These are phyloP conservation scores for Pelmatolapia mariae DNA, from an alignment of 2,113 vertebrate species.

Conservation along the genomic window DNA sequence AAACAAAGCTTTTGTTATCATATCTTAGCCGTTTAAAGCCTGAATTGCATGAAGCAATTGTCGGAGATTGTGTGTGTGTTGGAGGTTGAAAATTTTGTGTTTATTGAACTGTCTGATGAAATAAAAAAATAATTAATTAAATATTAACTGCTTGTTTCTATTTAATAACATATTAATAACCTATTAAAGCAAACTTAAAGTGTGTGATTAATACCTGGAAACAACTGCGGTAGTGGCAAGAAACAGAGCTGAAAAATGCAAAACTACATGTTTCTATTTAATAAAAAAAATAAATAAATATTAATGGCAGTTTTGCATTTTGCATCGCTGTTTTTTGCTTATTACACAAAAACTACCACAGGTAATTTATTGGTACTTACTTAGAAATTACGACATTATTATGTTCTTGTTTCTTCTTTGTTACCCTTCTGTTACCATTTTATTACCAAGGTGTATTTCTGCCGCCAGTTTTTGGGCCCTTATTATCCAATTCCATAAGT, in stretches of 20 bases:
- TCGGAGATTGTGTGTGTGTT: neutral
- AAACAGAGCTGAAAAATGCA: neutral
- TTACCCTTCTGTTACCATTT: neutral
- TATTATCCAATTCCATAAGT: neutral
- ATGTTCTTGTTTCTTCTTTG: neutral
- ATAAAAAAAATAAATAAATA: rapidly evolving
- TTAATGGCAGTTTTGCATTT: neutral
- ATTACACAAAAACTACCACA: neutral
- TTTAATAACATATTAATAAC: neutral
- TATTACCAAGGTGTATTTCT: neutral
- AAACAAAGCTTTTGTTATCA: neutral
- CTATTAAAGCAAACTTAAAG: neutral
- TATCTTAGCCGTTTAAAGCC: rapidly evolving
- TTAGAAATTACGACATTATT: neutral
- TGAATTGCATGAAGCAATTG: neutral
- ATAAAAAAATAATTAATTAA: neutral
- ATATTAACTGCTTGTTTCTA: neutral
- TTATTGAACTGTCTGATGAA: neutral
- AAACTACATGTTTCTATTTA: neutral
- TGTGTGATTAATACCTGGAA: neutral
- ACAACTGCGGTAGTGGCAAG: neutral
- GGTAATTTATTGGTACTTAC: neutral
- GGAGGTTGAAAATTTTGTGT: neutral
- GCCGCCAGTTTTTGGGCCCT: rapidly evolving
- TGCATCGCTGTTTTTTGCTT: neutral